Evolutionary conservation across 2,888 invertebrate species (phyloP).

Genomic region (Chrysolina americana): DNA sequence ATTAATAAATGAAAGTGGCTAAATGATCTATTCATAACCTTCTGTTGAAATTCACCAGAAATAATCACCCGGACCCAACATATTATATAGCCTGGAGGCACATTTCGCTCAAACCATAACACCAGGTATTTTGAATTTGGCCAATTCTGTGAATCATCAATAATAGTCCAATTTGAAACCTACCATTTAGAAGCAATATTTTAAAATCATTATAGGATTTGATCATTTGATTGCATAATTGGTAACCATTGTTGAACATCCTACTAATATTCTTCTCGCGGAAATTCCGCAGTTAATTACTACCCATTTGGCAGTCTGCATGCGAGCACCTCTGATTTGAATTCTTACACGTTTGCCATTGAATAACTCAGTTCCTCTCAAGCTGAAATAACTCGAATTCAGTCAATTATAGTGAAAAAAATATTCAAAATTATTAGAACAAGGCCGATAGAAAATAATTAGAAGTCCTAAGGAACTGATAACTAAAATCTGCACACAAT

Average conservation of each 20-base stretch:
- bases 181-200: slow-evolving; percentile 30
- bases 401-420: too few relatives aligned
- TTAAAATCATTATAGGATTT: slow-evolving; percentile 46
- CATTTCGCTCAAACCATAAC: slow-evolving; percentile 29
- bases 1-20: too few relatives aligned
- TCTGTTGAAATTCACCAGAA: not conserved
- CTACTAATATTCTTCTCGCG: not conserved
- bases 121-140: slow-evolving; percentile 41
- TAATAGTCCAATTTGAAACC: slow-evolving; percentile 28
- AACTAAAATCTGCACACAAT: too few relatives aligned
- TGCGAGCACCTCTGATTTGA: not conserved
- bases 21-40: too few relatives aligned
- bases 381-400: too few relatives aligned
- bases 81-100: slow-evolving; percentile 22
- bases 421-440: too few relatives aligned
- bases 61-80: not conserved
- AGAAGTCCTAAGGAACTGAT: too few relatives aligned
- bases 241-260: slow-evolving; percentile 41
- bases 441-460: too few relatives aligned
- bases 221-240: slow-evolving; percentile 50
- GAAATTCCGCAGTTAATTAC: not conserved
- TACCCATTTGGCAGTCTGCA: not conserved
- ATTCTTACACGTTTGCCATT: not conserved
- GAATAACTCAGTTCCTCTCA: too few relatives aligned
- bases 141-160: slow-evolving; percentile 41